Base-by-base conservation (phyloP, 2,888 invertebrate species). In the Pachydiplax longipennis region DNA sequence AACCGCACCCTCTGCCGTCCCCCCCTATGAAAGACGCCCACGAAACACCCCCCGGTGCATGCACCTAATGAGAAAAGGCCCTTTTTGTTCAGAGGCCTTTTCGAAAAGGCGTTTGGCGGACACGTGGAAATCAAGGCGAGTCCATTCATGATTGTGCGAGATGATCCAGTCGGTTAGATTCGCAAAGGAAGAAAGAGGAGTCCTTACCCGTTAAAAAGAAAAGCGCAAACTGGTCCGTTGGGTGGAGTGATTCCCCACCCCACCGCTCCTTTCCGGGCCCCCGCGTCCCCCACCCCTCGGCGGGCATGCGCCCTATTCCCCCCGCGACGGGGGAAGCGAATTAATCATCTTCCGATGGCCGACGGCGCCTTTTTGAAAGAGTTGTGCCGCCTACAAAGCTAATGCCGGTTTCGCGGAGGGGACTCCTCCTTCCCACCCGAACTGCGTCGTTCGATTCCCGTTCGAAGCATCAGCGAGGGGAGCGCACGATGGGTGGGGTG, bases 261-360 rank as follows among this genome's bases (percentile, higher is more conserved):
- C n/a, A n/a, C n/a, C n/a, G n/a, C n/a, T n/a, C n/a, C n/a, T n/a
- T n/a, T n/a, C n/a, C n/a, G n/a, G n/a, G n/a, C n/a, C n/a, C n/a
- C n/a, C n/a, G n/a, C n/a, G n/a, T n/a, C n/a, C n/a, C n/a, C n/a
- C n/a, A n/a, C 35, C 31, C 53, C 6, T 83, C 58, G 22, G 18
- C 58, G 58, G 53, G 83, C 83, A 83, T 83, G 83, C 83, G 83
- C 83, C 10, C 25, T 58, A 58, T 83, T 61, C 83, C 58, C 44
- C n/a, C n/a, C n/a, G n/a, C 48, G 83, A 61, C 35, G 61, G 83
- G 58, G 35, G 35, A 53, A 61, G 58, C 87, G 61, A 87, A 87
- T 87, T 87, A 87, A 87, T 87, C 87, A 87, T 87, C 87, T 87
- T 61, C 87, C 83, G 83, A 83, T 83, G 83, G 83, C 83, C 83